These are phyloP conservation scores for Dicranocentrus wangi DNA, from an alignment of 2,888 invertebrate species.

Conservation along the genomic window DNA sequence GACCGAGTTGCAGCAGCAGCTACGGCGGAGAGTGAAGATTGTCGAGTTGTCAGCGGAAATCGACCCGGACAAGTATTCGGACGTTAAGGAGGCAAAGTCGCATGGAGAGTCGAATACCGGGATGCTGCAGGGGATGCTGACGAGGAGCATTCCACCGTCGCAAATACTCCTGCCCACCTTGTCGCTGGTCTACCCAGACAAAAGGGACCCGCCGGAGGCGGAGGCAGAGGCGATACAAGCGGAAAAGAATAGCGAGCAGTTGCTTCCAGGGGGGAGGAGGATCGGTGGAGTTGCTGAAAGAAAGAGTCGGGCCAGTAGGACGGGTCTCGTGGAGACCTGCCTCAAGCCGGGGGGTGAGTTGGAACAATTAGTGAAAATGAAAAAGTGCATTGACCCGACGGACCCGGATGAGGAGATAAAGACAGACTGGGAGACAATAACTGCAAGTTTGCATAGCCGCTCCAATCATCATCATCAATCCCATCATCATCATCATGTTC, in stretches of 20 bases:
- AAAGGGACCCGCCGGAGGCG: neutral
- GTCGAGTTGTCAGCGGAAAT: slow-evolving; percentile 30
- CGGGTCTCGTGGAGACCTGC: too few relatives aligned
- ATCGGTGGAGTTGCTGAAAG: slow-evolving; percentile 1
- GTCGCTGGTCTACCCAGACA: slow-evolving; percentile 43
- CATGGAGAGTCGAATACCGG: slow-evolving; percentile 20
- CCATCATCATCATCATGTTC: too few relatives aligned
- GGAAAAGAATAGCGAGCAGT: slow-evolving; percentile 9
- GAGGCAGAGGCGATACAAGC: neutral
- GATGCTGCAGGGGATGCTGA: slow-evolving; percentile 28
- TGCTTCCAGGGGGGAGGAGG: too few relatives aligned
- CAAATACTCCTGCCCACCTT: slow-evolving; percentile 34
- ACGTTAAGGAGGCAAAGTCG: neutral
- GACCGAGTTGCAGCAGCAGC: neutral
- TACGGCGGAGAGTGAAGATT: slow-evolving; percentile 5
- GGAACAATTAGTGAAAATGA: slow-evolving; percentile 9
- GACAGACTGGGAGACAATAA: slow-evolving; percentile 42
- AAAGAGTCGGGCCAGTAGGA: neutral
- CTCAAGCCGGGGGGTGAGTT: neutral
- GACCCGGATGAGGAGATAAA: neutral
- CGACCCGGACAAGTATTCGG: slow-evolving; percentile 36
- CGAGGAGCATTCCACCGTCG: slow-evolving; percentile 23
- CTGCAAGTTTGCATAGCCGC: too few relatives aligned
- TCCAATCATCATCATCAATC: too few relatives aligned
- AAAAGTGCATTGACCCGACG: slow-evolving; percentile 15